Evolutionary conservation across 1,140 invertebrate genomes (phyloP), one percentile per base, ranked within the genome.

Genomic region (Harlomillsia oculata): DNA sequence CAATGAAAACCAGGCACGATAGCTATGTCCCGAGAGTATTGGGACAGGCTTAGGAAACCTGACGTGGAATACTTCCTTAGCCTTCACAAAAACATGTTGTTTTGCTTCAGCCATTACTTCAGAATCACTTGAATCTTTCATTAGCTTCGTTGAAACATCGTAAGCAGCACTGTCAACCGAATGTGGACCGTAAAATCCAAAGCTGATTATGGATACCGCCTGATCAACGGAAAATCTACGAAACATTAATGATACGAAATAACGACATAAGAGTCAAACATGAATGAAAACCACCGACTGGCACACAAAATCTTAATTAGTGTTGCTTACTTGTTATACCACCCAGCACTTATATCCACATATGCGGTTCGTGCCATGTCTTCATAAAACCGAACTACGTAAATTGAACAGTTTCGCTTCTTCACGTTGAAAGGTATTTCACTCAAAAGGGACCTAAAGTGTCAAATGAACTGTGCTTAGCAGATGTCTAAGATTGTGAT

Each of bases 1-100:
- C 4, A 58, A 6, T 5, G 56, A 52, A 28, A 58, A 58, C 56
- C 56, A 58, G 25, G 56, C 56, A n/a, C 49, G 26, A 29, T 58
- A 58, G 37, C 25, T 21, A 8, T 16, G 29, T n/a, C 28, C 29
- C 14, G 56, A 40, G 20, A 45, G 30, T 18, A 58, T 32, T 32
- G 56, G 40, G 9, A 58, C 32, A n/a, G 56, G 40, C 20, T 52
- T 50, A 11, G 56, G 56, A 28, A 58, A 58, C 13, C 46, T 51
- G 3, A 58, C 56, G 30, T 58, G 56, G 40, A 58, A 58, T 11
- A 58, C 53, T 32, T 58, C 56, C n/a, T 52, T 58, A 4, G 23
- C 6, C 29, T 58, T 58, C 4, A 41, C 56, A n/a, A 52, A 23
- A 18, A 58, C 13, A 13, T 23, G 30, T 25, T 32, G 29, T 20